Conservation (phyloP, 1,140 invertebrate genomes). For the Cotesia chilonis region DNA sequence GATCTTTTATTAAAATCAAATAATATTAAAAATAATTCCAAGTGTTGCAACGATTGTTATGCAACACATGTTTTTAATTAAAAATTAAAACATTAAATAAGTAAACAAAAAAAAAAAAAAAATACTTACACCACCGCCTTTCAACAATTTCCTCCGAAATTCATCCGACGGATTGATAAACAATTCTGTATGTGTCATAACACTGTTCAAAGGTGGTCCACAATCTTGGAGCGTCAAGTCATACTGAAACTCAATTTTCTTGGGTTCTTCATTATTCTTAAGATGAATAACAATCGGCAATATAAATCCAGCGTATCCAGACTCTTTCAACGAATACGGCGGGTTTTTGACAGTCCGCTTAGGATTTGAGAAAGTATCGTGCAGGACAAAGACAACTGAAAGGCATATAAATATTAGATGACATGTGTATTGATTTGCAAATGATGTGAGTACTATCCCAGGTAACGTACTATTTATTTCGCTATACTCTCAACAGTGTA, state of each 20-base stretch:
- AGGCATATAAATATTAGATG: slow-evolving; percentile 31
- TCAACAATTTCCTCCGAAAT: slow-evolving; percentile 85
- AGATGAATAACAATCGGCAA: slow-evolving; percentile 91
- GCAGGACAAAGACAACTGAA: slow-evolving; percentile 87
- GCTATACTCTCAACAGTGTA: not conserved
- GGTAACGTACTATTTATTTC: no score
- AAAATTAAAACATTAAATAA: slow-evolving; percentile 19
- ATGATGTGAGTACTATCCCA: not conserved
- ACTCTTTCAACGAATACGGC: slow-evolving; percentile 90
- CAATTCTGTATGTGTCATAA: slow-evolving; percentile 77
- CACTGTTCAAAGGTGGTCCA: slow-evolving; percentile 74
- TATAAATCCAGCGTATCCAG: slow-evolving; percentile 93
- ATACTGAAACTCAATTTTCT: slow-evolving; percentile 86
- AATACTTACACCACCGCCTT: slow-evolving; percentile 78
- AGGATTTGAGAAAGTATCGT: slow-evolving; percentile 91
- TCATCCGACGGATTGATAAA: slow-evolving; percentile 89
- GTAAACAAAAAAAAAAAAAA: slow-evolving; percentile 3
- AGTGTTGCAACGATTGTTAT: not conserved
- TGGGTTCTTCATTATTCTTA: slow-evolving; percentile 90
- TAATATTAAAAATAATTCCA: no score
- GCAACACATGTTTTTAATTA: slow-evolving; percentile 8
- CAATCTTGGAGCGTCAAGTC: slow-evolving; percentile 83
- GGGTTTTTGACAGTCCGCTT: slow-evolving; percentile 89
- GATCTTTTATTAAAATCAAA: no score
- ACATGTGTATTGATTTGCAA: not conserved